Evolutionary conservation across 2,113 vertebrate genomes (phyloP), one percentile per base, ranked within the genome.

Genomic region (Phoxinus phoxinus): DNA sequence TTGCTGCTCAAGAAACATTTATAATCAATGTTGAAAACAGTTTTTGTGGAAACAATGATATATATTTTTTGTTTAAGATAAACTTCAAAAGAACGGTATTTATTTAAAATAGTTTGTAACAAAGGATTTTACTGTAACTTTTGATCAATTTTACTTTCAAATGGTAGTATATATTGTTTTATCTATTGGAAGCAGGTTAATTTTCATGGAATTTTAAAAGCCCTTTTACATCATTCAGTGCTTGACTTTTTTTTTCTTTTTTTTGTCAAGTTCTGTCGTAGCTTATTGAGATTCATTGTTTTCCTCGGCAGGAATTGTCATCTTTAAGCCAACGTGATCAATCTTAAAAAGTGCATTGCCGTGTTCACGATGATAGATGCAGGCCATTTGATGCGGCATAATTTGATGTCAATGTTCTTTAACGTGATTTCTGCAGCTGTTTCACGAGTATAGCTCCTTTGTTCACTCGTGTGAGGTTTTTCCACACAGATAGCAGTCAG

Each of bases 251-350:
- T 67, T 32, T 73, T 69, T 9, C 23, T 67, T 9, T 19, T 69
- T 67, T 72, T 72, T 25, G 12, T 23, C 4, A 44, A 44, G 23
- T 46, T 74, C n/a, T 6, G 11, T 46, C 0, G n/a, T 15, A 25
- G 72, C n/a, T 46, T 74, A 74, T 48, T 74, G 72, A 74, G 72
- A 74, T 74, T 27, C 72, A 74, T 74, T 74, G 72, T 48, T 74
- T 74, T 48, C 23, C 72, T 74, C 41, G 0, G 72, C 72, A 74
- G 41, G 41, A 46, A 74, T 74, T 74, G 72, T 74, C 72, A 74
- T 48, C 72, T 74, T 44, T 74, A 74, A 44, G 41, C 72, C 72
- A 74, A 48, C 12, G n/a, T 74, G 41, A 74, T 74, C 72, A 46
- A 46, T 74, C 72, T 74, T 74, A 27, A 74, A 46, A 74, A 74